These are phyloP conservation scores for Conus canariensis DNA, from an alignment of 2,888 invertebrate genomes.

Conservation along the genomic window DNA sequence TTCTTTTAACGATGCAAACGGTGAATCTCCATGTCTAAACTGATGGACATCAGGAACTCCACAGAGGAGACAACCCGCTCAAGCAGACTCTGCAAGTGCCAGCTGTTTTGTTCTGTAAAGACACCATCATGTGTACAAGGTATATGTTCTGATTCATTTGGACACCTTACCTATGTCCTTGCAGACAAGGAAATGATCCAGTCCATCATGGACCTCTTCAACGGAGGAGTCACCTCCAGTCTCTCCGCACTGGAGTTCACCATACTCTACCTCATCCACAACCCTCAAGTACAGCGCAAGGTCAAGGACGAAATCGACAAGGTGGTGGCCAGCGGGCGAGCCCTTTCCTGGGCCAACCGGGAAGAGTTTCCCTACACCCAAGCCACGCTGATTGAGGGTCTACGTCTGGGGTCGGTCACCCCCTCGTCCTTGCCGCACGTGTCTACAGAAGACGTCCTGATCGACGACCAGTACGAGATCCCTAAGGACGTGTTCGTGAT, in stretches of 20 bases:
- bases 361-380: conserved; percentile 49
- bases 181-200: conserved; percentile 54
- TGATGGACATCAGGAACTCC: too few relatives aligned
- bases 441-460: conserved; percentile 48
- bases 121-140: too few relatives aligned
- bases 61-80: too few relatives aligned
- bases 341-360: conserved; percentile 46
- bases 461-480: conserved; percentile 47
- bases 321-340: conserved; percentile 26
- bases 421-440: conserved; percentile 55
- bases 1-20: too few relatives aligned
- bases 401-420: conserved; percentile 51
- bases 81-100: too few relatives aligned
- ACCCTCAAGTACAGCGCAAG: conserved; percentile 46
- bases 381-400: conserved; percentile 48
- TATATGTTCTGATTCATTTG: too few relatives aligned
- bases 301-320: conserved; percentile 49
- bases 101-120: too few relatives aligned
- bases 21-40: too few relatives aligned
- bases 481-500: conserved; percentile 48
- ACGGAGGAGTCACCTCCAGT: conserved; percentile 51
- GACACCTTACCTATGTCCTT: too few relatives aligned
- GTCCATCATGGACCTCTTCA: conserved; percentile 52
- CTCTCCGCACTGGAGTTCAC: conserved; percentile 52
- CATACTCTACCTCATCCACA: conserved; percentile 47